Evolutionary conservation across 2,113 vertebrate species (phyloP), one percentile per base, ranked within the genome.

Genomic region (Reinhardtius hippoglossoides): DNA sequence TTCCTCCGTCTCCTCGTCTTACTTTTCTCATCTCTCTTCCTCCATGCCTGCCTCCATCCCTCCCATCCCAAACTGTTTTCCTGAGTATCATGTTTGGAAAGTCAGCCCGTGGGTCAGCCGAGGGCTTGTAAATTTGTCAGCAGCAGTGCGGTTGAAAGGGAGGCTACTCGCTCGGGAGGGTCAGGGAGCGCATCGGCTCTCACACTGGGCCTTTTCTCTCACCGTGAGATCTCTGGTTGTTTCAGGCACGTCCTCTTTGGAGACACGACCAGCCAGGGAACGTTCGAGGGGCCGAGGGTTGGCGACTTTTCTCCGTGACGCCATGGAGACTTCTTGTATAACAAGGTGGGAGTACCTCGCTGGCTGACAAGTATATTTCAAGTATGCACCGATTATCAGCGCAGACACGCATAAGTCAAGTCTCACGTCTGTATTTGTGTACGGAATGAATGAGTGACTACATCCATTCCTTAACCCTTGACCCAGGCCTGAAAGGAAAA

Each of bases 201-300:
- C 71, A 70, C 82, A 91, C 91, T 92, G 95, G 94, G 93, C 95
- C 94, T 56, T 27, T 93, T 95, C 94, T 81, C 85, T 88, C 71
- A 59, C 80, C 62, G 65, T n/a, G 61, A 74, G 66, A 14, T 74
- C 77, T 15, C 9, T 81, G 81, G 94, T 95, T 96, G 95, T 96
- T 96, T 96, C 95, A 96, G 95, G 92, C 95, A 93, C 56, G 87
- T 96, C 95, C 94, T 95, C 91, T 89, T 78, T 21, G 48, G 80
- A 81, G 84, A 72, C 46, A 63, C 23, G 50, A 62, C 72, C 82
- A 69, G 74, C 79, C 80, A 77, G 83, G 67, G 83, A 85, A 79
- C 81, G 74, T 59, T 18, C 18, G 27, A 67, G 26, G 73, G 73
- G 72, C 40, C 6, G 64, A 72, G 74, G 64, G 31, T 40, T 9